These are phyloP conservation scores for Halocynthia roretzi DNA, from an alignment of 23 tunicate species.

Conservation along the genomic window DNA sequence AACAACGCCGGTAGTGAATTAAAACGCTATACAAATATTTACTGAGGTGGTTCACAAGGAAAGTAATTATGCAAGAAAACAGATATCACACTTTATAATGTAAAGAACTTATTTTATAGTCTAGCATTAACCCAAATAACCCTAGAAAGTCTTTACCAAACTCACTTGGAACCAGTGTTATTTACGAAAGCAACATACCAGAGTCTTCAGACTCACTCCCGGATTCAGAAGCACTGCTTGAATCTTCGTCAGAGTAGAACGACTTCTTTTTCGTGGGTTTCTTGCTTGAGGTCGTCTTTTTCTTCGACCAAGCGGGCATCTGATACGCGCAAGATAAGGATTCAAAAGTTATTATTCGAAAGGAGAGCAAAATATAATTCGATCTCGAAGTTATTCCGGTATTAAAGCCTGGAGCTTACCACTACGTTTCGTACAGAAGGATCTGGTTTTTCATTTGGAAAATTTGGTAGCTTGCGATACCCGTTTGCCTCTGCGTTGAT, in stretches of 20 bases:
- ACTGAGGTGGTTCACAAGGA: too few species aligned
- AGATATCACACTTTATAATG: too few species aligned
- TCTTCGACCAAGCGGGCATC: slow-evolving; percentile 19
- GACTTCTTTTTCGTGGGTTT: slow-evolving; percentile 51
- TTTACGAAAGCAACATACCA: background rate
- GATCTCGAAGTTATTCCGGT: background rate
- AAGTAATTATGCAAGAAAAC: too few species aligned
- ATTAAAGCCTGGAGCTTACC: slow-evolving; percentile 16
- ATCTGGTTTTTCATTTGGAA: slow-evolving; percentile 73
- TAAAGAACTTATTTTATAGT: too few species aligned
- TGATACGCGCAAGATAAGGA: background rate
- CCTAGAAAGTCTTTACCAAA: too few species aligned
- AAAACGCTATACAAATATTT: too few species aligned
- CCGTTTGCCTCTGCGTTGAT: slow-evolving; percentile 81
- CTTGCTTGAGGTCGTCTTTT: background rate
- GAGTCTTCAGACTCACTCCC: slow-evolving; percentile 38
- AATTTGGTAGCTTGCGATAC: slow-evolving; percentile 81
- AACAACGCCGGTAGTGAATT: too few species aligned
- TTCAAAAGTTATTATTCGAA: background rate
- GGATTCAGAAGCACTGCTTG: slow-evolving; percentile 31
- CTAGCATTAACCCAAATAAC: too few species aligned
- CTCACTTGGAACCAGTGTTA: too few species aligned
- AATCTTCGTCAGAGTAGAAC: slow-evolving; percentile 72
- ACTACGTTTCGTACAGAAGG: slow-evolving; percentile 72
- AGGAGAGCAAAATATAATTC: background rate